Evolutionary conservation across 2,113 vertebrate species (phyloP), one percentile per base, ranked within the genome.

Genomic region (Numenius arquata): DNA sequence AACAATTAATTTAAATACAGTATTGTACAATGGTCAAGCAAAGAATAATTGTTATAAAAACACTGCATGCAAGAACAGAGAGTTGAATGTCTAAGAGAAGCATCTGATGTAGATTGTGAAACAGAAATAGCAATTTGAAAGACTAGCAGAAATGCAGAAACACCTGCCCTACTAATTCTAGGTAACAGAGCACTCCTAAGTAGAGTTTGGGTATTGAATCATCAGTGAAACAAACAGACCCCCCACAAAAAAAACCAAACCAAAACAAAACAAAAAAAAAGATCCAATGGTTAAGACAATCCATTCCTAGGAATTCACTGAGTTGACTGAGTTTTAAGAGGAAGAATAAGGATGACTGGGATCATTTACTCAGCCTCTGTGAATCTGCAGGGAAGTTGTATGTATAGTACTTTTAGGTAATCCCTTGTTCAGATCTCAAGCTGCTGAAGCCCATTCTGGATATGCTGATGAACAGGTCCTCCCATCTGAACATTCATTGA

Each of bases 401-500:
- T 27, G 10, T 22, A 5, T 20, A 47, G 36, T 10, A 76, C 23
- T 10, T 45, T 16, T 8, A 38, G 15, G 12, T 30, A 53, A 71
- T 43, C n/a, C 11, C 19, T 48, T 41, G 19, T 11, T 65, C 15
- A 48, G 30, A 5, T 50, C 41, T 74, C 48, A 70, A 23, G n/a
- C 16, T 85, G 30, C 68, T 80, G 32, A 80, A 91, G 23, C 9
- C 8, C 30, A 12, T 29, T 48, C 36, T 36, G 23, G 23, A 9
- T 9, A 26, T 27, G 20, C 8, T 52, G 3, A 65, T 11, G 15
- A 47, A 34, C 9, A 76, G 26, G 8, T 75, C 22, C 30, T 70
- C 47, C 12, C n/a, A 18, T 1, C 2, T 27, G 8, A 34, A 43
- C 15, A 32, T 7, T 13, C 1, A 0, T 14, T 36, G 30, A 32